Evolutionary conservation across 2,113 vertebrate genomes (phyloP).

Genomic region (Eudyptes chrysolophus): DNA sequence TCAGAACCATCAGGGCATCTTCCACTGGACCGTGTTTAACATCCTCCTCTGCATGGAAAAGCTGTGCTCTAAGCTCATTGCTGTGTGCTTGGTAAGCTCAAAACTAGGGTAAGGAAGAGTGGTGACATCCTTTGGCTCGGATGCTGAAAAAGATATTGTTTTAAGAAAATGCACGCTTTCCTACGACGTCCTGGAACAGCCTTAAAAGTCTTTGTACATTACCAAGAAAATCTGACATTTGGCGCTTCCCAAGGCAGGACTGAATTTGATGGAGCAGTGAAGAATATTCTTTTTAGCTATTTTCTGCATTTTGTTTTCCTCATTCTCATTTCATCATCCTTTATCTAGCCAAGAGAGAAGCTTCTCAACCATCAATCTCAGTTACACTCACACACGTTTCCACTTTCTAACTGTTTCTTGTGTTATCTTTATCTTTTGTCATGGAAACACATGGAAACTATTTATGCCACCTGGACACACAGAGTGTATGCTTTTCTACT

Average conservation of each 20-base stretch:
- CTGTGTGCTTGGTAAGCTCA: background rate
- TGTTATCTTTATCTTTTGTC: slow-evolving; percentile 62
- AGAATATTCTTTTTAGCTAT: slow-evolving; percentile 3
- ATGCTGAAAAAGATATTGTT: background rate
- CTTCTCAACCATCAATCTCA: slow-evolving; percentile 22
- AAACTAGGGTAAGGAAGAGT: background rate
- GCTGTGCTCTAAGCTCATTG: background rate
- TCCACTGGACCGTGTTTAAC: background rate
- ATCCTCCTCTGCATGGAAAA: background rate
- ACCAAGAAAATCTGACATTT: background rate
- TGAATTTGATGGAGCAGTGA: background rate
- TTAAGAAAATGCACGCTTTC: background rate
- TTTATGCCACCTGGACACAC: slow-evolving; percentile 39
- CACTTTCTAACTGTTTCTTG: slow-evolving; percentile 24
- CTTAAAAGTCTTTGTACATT: background rate
- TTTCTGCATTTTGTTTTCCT: background rate
- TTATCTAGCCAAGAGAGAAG: slow-evolving; percentile 32
- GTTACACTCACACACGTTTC: background rate
- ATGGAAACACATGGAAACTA: slow-evolving; percentile 48
- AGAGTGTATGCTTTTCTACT: background rate
- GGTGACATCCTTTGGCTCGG: background rate
- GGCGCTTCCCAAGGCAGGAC: background rate
- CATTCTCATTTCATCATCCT: slow-evolving; percentile 9
- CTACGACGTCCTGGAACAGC: background rate
- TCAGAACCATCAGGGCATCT: background rate